Conservation (phyloP, 2,797 vertebrate species). For the Manis pentadactyla region DNA sequence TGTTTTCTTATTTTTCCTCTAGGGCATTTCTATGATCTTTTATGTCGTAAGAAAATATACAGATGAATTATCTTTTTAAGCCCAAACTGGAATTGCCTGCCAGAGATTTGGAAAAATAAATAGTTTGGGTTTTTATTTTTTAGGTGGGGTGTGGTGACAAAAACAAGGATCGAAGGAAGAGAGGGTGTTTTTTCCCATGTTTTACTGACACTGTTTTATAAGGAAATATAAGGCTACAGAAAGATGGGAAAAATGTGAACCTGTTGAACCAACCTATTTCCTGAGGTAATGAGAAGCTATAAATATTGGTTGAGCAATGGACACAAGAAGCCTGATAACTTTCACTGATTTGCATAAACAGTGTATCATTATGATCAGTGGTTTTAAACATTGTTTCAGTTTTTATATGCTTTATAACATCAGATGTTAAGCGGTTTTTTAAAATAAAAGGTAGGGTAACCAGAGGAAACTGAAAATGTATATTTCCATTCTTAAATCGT, state of each 20-base stretch:
- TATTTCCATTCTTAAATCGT: constrained; percentile 40
- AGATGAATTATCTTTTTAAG: neutral
- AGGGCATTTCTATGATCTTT: neutral
- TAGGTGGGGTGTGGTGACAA: too few species aligned
- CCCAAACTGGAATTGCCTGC: neutral
- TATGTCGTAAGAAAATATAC: neutral
- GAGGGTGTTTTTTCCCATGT: neutral
- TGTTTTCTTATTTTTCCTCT: neutral
- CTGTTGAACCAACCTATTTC: neutral
- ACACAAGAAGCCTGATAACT: neutral
- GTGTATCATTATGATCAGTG: neutral
- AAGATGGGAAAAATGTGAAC: neutral
- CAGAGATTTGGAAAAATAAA: neutral
- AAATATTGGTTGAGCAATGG: neutral
- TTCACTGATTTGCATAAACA: constrained; percentile 7
- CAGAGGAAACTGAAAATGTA: constrained; percentile 40
- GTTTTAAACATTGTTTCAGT: neutral
- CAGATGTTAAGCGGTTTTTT: neutral
- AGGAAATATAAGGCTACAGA: neutral
- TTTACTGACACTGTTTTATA: neutral
- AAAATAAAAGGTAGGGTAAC: constrained; percentile 47
- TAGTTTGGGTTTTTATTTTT: neutral
- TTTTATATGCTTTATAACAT: constrained; percentile 27
- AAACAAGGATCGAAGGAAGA: neutral
- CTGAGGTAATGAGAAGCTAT: neutral